Percentiles rank a stretch among this genome's conserved stretches.
Evolutionary conservation across 2,797 vertebrate species (phyloP).

Genomic region (Sebastes minor): DNA sequence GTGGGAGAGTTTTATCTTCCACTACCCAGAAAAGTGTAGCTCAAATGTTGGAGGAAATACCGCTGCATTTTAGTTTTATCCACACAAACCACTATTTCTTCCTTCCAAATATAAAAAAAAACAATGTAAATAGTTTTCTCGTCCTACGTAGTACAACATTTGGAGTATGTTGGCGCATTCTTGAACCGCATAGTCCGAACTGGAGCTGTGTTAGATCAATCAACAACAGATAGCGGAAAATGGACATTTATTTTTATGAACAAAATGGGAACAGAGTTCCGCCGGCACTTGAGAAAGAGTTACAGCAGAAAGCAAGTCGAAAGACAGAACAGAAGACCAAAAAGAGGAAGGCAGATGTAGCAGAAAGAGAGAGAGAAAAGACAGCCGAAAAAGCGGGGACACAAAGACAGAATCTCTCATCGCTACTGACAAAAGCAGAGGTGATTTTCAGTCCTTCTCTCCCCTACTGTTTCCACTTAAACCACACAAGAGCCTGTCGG

Average conservation of each 20-base stretch:
- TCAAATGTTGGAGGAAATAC: background rate
- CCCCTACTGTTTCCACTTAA: slow-evolving; percentile 51
- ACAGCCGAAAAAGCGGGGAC: background rate
- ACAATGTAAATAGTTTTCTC: background rate
- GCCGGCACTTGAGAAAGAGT: background rate
- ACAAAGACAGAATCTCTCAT: slow-evolving; percentile 49
- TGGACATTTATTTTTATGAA: background rate
- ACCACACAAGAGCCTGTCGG: slow-evolving; percentile 60
- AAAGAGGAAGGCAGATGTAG: background rate
- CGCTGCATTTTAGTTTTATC: background rate
- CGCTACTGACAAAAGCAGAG: slow-evolving; percentile 40
- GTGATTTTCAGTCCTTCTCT: slow-evolving; percentile 36
- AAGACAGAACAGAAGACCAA: background rate
- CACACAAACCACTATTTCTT: background rate
- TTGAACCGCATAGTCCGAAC: background rate
- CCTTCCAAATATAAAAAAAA: background rate
- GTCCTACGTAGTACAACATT: background rate
- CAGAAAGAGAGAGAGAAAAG: background rate
- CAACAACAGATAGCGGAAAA: slow-evolving; percentile 3
- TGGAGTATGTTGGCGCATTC: background rate
- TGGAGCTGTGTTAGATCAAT: slow-evolving; percentile 20
- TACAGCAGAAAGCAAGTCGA: background rate
- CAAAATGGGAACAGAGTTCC: background rate
- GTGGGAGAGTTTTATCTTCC: background rate
- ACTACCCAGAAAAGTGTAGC: background rate